Conservation (phyloP, 1,140 invertebrate genomes). For the Drosophila truncata region DNA sequence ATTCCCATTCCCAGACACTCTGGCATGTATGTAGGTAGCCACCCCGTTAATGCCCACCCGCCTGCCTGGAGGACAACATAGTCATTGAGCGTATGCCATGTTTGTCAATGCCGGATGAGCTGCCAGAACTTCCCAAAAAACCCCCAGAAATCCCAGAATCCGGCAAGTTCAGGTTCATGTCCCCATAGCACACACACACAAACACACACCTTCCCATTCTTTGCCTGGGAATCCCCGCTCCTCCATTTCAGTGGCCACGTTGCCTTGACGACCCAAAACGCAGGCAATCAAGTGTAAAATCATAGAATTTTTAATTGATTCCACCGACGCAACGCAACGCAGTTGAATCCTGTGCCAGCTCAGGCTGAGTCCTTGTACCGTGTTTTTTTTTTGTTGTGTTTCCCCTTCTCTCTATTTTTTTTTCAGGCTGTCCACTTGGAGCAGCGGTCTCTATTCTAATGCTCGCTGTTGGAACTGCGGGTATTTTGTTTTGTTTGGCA, state of each 20-base stretch:
- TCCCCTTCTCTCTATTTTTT: slow-evolving; percentile 2
- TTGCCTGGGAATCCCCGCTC: neutral
- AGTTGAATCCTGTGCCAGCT: slow-evolving; percentile 32
- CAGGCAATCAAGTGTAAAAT: slow-evolving; percentile 80
- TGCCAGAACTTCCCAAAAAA: slow-evolving; percentile 13
- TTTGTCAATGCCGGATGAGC: slow-evolving; percentile 46
- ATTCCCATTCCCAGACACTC: neutral
- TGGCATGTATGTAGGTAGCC: slow-evolving; percentile 11
- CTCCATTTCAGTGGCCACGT: slow-evolving; percentile 17
- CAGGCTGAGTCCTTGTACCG: slow-evolving; percentile 17
- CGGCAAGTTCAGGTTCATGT: slow-evolving; percentile 39
- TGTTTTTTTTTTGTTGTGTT: slow-evolving; percentile 14
- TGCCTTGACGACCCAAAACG: slow-evolving; percentile 74
- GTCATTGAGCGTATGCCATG: slow-evolving; percentile 45
- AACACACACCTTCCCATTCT: neutral
- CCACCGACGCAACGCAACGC: slow-evolving; percentile 51
- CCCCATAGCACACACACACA: neutral
- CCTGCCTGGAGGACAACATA: slow-evolving; percentile 17
- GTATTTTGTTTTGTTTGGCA: slow-evolving; percentile 21
- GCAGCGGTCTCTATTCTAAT: slow-evolving; percentile 47
- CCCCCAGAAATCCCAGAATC: slow-evolving; percentile 13
- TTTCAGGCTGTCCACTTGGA: slow-evolving; percentile 14
- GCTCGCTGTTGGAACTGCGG: slow-evolving; percentile 46
- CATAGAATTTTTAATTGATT: slow-evolving; percentile 82
- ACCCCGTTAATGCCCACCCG: slow-evolving; percentile 3